Percentiles rank a stretch among this genome's conserved stretches.
Conservation (phyloP, 1,140 invertebrate genomes). For the Cheumatopsyche charites region DNA sequence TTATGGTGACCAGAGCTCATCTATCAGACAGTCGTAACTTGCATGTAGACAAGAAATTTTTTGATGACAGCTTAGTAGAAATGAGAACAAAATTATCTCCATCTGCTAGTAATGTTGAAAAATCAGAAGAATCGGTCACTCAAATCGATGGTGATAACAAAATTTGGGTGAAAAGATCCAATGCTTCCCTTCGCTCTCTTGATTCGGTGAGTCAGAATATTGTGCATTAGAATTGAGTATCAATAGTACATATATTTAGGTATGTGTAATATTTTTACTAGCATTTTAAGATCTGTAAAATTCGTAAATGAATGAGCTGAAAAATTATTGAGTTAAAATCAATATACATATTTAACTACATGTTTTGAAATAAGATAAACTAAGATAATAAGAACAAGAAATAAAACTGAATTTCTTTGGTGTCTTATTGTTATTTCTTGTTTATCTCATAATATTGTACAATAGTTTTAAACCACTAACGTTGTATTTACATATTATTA, state of each 20-base stretch:
- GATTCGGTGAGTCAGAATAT: slow-evolving; percentile 13
- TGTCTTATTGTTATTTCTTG: too few species aligned
- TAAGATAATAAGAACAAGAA: too few species aligned
- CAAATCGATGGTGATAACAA: slow-evolving; percentile 68
- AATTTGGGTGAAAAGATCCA: slow-evolving; percentile 69
- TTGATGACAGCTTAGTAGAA: slow-evolving; percentile 80
- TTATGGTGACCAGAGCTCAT: slow-evolving; percentile 40
- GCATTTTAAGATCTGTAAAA: too few species aligned
- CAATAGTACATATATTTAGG: too few species aligned
- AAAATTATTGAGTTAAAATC: too few species aligned
- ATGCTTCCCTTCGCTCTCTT: slow-evolving; percentile 47
- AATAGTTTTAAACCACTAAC: background rate
- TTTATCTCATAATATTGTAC: too few species aligned
- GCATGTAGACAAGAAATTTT: slow-evolving; percentile 79
- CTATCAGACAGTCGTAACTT: slow-evolving; percentile 63
- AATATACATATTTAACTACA: too few species aligned
- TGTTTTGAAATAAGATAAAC: too few species aligned
- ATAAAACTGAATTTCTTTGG: too few species aligned
- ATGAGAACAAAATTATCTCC: slow-evolving; percentile 72
- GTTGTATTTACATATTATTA: background rate
- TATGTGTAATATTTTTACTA: too few species aligned
- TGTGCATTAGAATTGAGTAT: background rate
- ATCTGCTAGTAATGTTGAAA: slow-evolving; percentile 54
- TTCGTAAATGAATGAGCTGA: too few species aligned
- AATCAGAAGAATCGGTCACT: slow-evolving; percentile 51